Conservation (phyloP, 2,888 invertebrate species). For the Nezara viridula region DNA sequence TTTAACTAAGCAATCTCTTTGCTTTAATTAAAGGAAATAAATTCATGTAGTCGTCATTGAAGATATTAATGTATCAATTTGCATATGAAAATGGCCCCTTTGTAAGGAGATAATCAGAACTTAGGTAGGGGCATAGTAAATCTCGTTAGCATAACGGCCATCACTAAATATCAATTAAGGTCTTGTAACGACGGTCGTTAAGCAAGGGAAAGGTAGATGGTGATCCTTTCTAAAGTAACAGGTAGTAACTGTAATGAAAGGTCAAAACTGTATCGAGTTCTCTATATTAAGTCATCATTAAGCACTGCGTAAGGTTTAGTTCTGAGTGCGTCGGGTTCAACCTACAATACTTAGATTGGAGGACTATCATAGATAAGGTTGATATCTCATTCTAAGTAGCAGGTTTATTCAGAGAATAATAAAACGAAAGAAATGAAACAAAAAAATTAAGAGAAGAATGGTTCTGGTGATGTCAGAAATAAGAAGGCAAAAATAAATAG, state of each 20-base stretch:
- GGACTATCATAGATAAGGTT: too few species aligned
- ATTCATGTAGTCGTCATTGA: not conserved
- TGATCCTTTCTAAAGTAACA: conserved; percentile 8
- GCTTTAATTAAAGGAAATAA: not conserved
- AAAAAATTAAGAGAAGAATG: too few species aligned
- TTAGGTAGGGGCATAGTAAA: not conserved
- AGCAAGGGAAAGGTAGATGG: not conserved
- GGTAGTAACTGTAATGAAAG: not conserved
- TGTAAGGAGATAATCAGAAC: not conserved
- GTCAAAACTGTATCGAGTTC: not conserved
- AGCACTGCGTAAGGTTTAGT: not conserved
- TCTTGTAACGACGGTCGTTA: not conserved
- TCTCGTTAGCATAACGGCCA: conserved; percentile 7
- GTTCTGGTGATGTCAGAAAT: too few species aligned
- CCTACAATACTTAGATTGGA: too few species aligned
- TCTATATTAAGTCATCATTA: not conserved
- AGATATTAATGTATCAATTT: not conserved
- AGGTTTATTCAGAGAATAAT: too few species aligned
- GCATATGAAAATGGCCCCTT: not conserved
- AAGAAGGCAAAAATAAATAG: too few species aligned
- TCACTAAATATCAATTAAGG: conserved; percentile 14
- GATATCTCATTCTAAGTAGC: too few species aligned
- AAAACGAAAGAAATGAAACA: too few species aligned
- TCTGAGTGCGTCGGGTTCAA: not conserved
- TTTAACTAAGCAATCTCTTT: not conserved